Percentiles rank a stretch among this genome's conserved stretches.
phyloP scores from a whole-genome alignment of 2,113 vertebrate genomes.

The Raphicerus campestris region DNA sequence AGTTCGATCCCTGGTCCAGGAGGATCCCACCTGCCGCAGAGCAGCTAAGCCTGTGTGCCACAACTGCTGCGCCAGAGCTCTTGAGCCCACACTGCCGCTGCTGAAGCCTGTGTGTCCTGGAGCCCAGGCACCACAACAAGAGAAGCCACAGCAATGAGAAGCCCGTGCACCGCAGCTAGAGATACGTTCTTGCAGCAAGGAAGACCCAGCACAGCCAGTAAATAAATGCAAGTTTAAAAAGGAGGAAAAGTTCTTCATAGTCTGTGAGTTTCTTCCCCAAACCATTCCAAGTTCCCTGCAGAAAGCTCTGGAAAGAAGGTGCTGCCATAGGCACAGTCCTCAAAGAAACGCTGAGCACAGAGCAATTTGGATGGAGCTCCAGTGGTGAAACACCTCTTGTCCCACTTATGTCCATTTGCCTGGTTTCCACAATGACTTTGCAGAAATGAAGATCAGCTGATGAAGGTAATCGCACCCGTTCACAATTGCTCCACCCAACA shows the following conservation, averaged over 20 bases:
- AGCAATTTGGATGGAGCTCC: rapidly evolving
- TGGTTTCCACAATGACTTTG: neutral
- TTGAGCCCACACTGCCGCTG: neutral
- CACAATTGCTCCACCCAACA: rapidly evolving
- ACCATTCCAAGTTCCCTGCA: rapidly evolving
- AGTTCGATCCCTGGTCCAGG: neutral
- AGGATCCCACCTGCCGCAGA: neutral
- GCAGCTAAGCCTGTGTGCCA: neutral
- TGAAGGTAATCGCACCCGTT: rapidly evolving
- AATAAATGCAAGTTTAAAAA: neutral
- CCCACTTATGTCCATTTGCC: neutral
- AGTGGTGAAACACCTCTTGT: neutral
- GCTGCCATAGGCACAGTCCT: neutral
- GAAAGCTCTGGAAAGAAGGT: neutral
- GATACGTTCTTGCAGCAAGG: neutral
- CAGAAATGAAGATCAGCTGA: neutral
- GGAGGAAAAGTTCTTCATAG: neutral
- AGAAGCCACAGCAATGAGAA: neutral
- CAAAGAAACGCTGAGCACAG: rapidly evolving
- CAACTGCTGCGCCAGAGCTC: neutral
- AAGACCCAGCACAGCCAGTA: neutral
- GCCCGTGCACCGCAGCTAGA: neutral
- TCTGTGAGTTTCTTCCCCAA: neutral
- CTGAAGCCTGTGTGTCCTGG: neutral
- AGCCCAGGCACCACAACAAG: neutral